phyloP scores from a whole-genome alignment of 2,888 invertebrate species.

The Diaphora mendica region DNA sequence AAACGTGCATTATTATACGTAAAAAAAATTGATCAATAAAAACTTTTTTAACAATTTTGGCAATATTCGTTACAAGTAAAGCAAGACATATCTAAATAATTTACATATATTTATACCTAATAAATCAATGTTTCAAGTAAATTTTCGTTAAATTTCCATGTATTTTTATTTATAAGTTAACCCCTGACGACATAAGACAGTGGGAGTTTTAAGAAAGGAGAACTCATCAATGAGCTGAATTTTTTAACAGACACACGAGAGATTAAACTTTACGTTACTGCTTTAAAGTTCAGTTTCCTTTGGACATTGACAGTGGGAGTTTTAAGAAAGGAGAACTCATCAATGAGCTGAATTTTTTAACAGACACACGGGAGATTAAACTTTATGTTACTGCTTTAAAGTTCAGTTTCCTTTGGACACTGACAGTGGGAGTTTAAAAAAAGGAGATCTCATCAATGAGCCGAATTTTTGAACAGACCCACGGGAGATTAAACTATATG shows the following conservation, averaged over 20 bases:
- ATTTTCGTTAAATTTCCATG: slow-evolving; percentile 28
- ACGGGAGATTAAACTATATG: too few species aligned
- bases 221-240: neutral
- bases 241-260: neutral
- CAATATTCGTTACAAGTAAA: slow-evolving; percentile 47
- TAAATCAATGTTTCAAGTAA: slow-evolving; percentile 41
- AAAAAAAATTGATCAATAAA: slow-evolving; percentile 32
- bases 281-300: too few species aligned
- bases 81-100: slow-evolving; percentile 47
- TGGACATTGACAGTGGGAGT: slow-evolving; percentile 4
- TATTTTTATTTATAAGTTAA: slow-evolving; percentile 39
- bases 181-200: slow-evolving; percentile 14
- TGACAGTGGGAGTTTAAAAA: neutral
- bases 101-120: slow-evolving; percentile 46
- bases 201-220: neutral
- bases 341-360: neutral
- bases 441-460: neutral
- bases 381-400: too few species aligned
- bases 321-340: neutral
- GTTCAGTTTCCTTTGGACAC: too few species aligned
- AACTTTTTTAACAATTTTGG: slow-evolving; percentile 45
- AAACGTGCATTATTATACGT: slow-evolving; percentile 32
- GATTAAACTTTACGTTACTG: too few species aligned
- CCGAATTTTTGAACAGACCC: neutral
- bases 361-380: neutral